phyloP scores from a whole-genome alignment of 2,888 invertebrate species.

The Tupiocoris notatus region DNA sequence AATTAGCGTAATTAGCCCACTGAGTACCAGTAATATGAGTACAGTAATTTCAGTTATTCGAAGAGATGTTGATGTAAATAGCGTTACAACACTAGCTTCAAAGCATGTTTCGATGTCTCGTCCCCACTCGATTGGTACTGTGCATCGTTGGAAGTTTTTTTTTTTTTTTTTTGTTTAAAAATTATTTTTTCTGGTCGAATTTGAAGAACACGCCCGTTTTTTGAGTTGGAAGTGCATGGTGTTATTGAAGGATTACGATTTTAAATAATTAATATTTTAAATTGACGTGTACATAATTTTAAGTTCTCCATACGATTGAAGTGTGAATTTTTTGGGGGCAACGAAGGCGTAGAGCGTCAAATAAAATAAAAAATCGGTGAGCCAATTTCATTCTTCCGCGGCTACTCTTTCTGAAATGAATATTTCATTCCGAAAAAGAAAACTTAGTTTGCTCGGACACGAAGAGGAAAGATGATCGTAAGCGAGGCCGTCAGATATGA shows the following conservation, averaged over 20 bases:
- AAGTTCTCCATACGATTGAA: neutral
- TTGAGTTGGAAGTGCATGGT: slow-evolving; percentile 35
- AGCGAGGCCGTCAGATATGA: neutral
- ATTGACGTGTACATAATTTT: slow-evolving; percentile 34
- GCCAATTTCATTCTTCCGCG: neutral
- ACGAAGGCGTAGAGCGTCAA: slow-evolving; percentile 34
- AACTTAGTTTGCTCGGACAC: slow-evolving; percentile 20
- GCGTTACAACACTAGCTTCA: slow-evolving; percentile 45
- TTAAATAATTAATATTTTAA: slow-evolving; percentile 3
- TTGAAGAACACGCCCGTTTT: slow-evolving; percentile 15
- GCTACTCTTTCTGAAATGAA: neutral
- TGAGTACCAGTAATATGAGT: slow-evolving; percentile 2
- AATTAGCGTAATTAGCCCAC: slow-evolving; percentile 5
- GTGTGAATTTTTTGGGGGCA: slow-evolving; percentile 19
- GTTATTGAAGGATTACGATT: slow-evolving; percentile 16
- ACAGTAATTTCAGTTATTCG: slow-evolving; percentile 15
- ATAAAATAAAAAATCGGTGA: neutral
- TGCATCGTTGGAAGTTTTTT: slow-evolving; percentile 31
- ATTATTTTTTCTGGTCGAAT: slow-evolving; percentile 16
- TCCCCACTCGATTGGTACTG: slow-evolving; percentile 28
- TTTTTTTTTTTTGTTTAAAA: too few relatives aligned
- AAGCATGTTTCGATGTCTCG: slow-evolving; percentile 41
- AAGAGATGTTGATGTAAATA: slow-evolving; percentile 36
- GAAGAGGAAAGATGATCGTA: slow-evolving; percentile 7
- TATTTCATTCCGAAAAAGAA: neutral